Evolutionary conservation across 2,113 vertebrate genomes (phyloP).

Genomic region (rabbit (Oryctolagus cuniculus)): DNA sequence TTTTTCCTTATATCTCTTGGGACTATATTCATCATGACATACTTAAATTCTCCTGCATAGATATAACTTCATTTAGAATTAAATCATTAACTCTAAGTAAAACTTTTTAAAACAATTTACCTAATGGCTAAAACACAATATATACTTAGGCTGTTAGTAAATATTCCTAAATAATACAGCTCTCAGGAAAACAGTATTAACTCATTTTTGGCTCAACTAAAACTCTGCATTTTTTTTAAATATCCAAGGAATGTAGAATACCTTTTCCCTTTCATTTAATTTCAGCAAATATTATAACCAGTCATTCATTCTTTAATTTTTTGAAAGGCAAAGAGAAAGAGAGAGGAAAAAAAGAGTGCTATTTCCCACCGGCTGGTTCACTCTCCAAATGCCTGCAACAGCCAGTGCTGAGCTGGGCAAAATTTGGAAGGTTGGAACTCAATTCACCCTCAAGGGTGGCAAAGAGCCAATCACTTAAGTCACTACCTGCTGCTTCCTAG

Average conservation of each 20-base stretch:
- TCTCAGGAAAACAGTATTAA: constrained; percentile 23
- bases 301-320: neutral
- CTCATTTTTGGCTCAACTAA: neutral
- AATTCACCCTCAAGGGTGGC: no score
- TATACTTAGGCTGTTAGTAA: neutral
- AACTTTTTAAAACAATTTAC: neutral
- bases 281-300: neutral
- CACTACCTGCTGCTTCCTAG: no score
- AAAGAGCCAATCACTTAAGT: no score
- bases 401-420: no score
- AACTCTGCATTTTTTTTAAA: neutral
- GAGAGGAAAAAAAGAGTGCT: no score
- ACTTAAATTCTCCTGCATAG: constrained; percentile 3
- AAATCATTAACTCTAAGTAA: neutral
- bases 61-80: neutral
- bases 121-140: neutral
- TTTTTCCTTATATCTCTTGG: constrained; percentile 28
- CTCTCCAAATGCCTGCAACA: no score
- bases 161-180: neutral
- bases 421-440: no score
- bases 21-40: neutral
- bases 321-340: no score
- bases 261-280: constrained; percentile 19
- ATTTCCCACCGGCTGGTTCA: no score
- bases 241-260: neutral